Percentiles rank a stretch among this genome's conserved stretches.
phyloP scores from a whole-genome alignment of 2,797 vertebrate genomes.

The Sebastes flavidus region DNA sequence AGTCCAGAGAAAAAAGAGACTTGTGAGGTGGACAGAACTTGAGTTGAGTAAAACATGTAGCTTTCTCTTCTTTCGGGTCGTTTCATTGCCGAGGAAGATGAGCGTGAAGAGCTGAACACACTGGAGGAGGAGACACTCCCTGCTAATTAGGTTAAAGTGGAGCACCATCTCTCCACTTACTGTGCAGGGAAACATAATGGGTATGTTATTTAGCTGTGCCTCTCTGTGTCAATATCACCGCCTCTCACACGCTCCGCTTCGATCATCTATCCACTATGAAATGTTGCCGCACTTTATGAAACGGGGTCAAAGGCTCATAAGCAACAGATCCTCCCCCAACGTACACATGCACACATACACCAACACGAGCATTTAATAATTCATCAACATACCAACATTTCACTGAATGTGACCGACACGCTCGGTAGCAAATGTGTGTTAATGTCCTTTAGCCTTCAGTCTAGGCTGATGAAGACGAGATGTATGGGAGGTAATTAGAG shows the following conservation, averaged over 20 bases:
- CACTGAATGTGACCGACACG: constrained; percentile 4
- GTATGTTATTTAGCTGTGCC: constrained; percentile 12
- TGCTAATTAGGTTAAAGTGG: constrained; percentile 59
- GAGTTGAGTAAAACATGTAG: background rate
- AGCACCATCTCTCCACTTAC: constrained; percentile 64
- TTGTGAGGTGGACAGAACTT: background rate
- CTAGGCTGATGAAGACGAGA: background rate
- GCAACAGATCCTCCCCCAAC: background rate
- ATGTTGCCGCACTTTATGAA: background rate
- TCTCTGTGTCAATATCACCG: background rate
- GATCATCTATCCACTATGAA: background rate
- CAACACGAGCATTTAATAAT: constrained; percentile 27
- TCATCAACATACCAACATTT: constrained; percentile 6
- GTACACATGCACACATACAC: background rate
- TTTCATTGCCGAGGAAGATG: background rate
- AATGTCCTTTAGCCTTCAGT: background rate
- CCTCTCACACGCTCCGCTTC: background rate
- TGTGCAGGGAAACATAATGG: constrained; percentile 16
- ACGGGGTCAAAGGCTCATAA: constrained; percentile 9
- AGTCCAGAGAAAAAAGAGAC: background rate
- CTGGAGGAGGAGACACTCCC: constrained; percentile 53
- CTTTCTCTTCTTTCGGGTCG: background rate
- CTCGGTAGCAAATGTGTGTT: background rate
- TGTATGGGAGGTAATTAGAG: constrained; percentile 6
- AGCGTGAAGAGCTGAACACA: constrained; percentile 1